Evolutionary conservation across 53 echinoderm and acorn worm genomes (phyloP).

Genomic region (Antedon mediterranea): DNA sequence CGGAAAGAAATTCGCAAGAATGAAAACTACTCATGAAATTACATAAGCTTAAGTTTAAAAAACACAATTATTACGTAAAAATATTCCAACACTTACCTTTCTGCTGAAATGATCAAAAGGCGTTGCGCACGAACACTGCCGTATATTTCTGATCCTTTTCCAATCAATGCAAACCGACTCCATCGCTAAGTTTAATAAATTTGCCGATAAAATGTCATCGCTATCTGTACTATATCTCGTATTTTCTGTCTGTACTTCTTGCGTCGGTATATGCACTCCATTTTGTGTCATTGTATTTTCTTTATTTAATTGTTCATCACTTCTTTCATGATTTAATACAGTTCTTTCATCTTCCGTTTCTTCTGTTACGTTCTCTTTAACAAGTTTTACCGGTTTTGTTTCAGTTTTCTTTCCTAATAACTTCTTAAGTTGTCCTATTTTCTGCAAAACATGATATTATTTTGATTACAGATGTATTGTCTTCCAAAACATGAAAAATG

Average conservation of each 20-base stretch:
- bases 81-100: no score
- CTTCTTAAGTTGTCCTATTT: slow-evolving; percentile 55
- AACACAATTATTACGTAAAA: no score
- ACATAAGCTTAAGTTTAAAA: no score
- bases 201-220: slow-evolving; percentile 69
- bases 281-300: neutral
- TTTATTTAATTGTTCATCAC: neutral
- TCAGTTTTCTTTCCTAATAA: slow-evolving; percentile 34
- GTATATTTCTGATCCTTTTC: slow-evolving; percentile 78
- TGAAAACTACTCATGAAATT: neutral
- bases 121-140: slow-evolving; percentile 77
- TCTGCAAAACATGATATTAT: neutral
- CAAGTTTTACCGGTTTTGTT: neutral
- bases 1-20: neutral
- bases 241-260: neutral
- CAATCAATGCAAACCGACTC: slow-evolving; percentile 75
- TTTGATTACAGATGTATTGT: neutral
- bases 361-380: neutral
- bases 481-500: no score
- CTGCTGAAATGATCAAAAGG: slow-evolving; percentile 96
- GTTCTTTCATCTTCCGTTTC: neutral
- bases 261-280: neutral
- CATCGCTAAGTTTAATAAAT: slow-evolving; percentile 45
- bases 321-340: neutral
- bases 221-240: slow-evolving; percentile 27